phyloP scores from a whole-genome alignment of 2,888 invertebrate genomes.

The Eilema depressum region DNA sequence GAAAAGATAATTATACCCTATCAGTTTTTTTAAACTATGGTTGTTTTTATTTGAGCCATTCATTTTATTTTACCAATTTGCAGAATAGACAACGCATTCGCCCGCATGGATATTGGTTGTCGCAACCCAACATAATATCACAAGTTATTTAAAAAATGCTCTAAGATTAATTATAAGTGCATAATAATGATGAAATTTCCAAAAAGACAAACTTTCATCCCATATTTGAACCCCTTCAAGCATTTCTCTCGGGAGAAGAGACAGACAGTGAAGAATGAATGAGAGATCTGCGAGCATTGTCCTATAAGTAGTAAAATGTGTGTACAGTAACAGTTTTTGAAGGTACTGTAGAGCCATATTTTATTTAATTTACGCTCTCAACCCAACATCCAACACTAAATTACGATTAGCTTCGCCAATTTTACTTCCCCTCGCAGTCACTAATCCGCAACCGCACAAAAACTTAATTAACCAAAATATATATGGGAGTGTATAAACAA shows the following conservation, averaged over 20 bases:
- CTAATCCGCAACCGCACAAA: slow-evolving; percentile 81
- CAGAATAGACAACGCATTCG: too few relatives aligned
- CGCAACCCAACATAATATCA: too few relatives aligned
- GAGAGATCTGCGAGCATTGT: too few relatives aligned
- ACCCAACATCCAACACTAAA: slow-evolving; percentile 51
- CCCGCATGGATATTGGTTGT: too few relatives aligned
- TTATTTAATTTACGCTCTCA: slow-evolving; percentile 26
- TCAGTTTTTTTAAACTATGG: background rate
- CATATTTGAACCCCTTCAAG: too few relatives aligned
- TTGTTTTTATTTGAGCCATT: background rate
- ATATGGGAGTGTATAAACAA: slow-evolving; percentile 82
- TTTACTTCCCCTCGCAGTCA: slow-evolving; percentile 59
- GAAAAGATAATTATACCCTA: background rate
- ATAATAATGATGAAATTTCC: too few relatives aligned
- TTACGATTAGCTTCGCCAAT: slow-evolving; percentile 68
- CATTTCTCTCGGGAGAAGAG: too few relatives aligned
- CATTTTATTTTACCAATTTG: background rate
- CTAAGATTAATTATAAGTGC: too few relatives aligned
- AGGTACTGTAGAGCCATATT: background rate
- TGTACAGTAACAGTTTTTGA: background rate
- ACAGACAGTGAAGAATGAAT: too few relatives aligned
- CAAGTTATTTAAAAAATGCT: too few relatives aligned
- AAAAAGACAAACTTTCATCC: too few relatives aligned
- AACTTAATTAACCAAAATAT: slow-evolving; percentile 86
- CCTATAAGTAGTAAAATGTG: too few relatives aligned